Percentiles rank a stretch among this genome's conserved stretches.
Conservation (phyloP, 2,797 vertebrate species). For the Tapirus indicus region DNA sequence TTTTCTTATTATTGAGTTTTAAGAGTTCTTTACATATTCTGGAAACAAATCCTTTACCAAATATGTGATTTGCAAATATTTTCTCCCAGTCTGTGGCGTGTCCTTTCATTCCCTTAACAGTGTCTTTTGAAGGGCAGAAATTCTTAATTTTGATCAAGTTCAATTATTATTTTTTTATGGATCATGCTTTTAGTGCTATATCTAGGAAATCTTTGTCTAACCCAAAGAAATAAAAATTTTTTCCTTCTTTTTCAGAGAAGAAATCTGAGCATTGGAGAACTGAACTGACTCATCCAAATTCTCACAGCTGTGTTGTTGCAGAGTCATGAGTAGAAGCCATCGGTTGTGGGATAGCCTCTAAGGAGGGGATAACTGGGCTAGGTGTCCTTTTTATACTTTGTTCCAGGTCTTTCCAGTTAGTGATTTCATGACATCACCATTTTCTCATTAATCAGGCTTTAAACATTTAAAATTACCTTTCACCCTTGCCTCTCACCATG, state of each 20-base stretch:
- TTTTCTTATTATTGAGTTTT: not conserved
- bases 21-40: not conserved
- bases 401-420: not conserved
- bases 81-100: not conserved
- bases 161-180: not conserved
- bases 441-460: slow-evolving; percentile 49
- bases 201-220: not conserved
- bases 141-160: not conserved
- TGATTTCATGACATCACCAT: slow-evolving; percentile 27
- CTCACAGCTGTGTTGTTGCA: not conserved
- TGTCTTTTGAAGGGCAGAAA: not conserved
- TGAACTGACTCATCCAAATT: not conserved
- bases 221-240: not conserved
- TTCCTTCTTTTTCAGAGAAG: not conserved
- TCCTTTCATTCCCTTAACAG: not conserved
- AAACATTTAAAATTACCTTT: slow-evolving; percentile 54
- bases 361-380: not conserved
- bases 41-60: not conserved
- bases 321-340: not conserved
- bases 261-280: not conserved
- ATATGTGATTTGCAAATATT: not conserved
- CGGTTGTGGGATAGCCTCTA: not conserved
- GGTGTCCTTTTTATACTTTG: not conserved
- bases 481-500: not conserved
- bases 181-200: not conserved